Evolutionary conservation across 2,888 invertebrate genomes (phyloP), one percentile per base, ranked within the genome.

Genomic region (Cryptocephalus primarius): DNA sequence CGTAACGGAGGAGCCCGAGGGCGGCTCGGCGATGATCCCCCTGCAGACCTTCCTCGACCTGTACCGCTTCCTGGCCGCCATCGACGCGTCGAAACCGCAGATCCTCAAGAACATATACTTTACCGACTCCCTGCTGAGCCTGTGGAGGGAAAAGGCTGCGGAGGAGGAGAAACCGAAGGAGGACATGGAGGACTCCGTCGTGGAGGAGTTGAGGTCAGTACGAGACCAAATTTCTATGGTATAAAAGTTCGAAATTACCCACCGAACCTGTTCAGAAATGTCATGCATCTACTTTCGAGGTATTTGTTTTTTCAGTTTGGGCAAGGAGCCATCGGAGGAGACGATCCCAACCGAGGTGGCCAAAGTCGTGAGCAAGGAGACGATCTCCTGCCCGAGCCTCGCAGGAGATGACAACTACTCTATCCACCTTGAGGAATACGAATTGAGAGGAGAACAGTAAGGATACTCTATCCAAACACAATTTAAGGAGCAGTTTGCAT

Each of bases 1-100:
- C 0, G 71, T 89, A 44, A 88, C 88, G 0, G 82, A 84, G 51
- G 89, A 90, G 60, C 85, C 88, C 0, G 89, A 89, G 48, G 90
- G 90, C 1, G 88, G 88, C 0, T 82, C 85, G 0, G 82, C 87
- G 0, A 80, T 83, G 57, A 81, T 91, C 39, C 78, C 84, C 0
- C 67, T 80, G 3, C 70, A 76, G 31, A 73, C 78, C 32, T 86
- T 87, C 59, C 42, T 79, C 42, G 71, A 71, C 34, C 74, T 82
- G 65, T 82, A 81, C 66, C 62, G 59, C 13, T 79, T 74, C 53
- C 59, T 83, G 38, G 81, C 82, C 0, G 54, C 57, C 1, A 70
- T 82, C 14, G 79, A 82, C 54, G 79, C 76, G 0, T 75, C 76
- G 0, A 62, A 64, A 10, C 60, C 60, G 2, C 67, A 65, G 46